Base-by-base conservation (phyloP, 2,797 vertebrate species). In the Sebastes kiyomatsui region DNA sequence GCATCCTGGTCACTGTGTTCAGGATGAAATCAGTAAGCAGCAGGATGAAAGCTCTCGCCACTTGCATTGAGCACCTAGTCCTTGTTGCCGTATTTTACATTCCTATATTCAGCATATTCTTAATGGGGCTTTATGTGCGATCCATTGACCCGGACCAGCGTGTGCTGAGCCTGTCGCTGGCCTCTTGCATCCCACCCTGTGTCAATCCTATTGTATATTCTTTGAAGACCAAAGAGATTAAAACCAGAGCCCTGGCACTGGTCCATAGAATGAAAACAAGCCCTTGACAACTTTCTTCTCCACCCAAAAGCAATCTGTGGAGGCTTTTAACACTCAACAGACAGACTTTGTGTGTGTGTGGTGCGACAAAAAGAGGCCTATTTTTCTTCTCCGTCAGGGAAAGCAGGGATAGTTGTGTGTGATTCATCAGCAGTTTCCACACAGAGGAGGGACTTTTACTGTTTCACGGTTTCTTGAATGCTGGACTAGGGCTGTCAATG, bases 161-260 rank as follows among this genome's bases (percentile, higher is more conserved):
- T 42, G 89, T 89, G 16, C 59, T 93, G 64, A 87, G 77, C n/a
- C 60, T 94, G 68, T 94, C 93, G 0, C 27, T 95, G 58, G 80
- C 92, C 5, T 82, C 90, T 8, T 90, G 88, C 77, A 25, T 93
- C 11, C 90, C 94, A 4, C 93, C 92, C n/a, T 90, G 79, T 4
- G 55, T 92, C 3, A 94, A 94, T 79, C 92, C 93, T 9, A 83
- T 94, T 30, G 20, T 94, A 1, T 94, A 95, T 73, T 92, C 94
- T 4, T 30, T 93, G 18, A 91, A 93, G 85, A 95, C 93, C 14
- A 94, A 93, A 75, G 92, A 93, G 68, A 90, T 94, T 52, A 87
- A 52, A 69, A 67, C 2, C 32, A 84, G 77, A 80, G 80, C 72
- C 2, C n/a, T 82, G 49, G 49, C 46, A 2, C 23, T 92, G 20